Evolutionary conservation across 2,797 vertebrate species (phyloP), one percentile per base, ranked within the genome.

Genomic region (Kryptopterus vitreolus): DNA sequence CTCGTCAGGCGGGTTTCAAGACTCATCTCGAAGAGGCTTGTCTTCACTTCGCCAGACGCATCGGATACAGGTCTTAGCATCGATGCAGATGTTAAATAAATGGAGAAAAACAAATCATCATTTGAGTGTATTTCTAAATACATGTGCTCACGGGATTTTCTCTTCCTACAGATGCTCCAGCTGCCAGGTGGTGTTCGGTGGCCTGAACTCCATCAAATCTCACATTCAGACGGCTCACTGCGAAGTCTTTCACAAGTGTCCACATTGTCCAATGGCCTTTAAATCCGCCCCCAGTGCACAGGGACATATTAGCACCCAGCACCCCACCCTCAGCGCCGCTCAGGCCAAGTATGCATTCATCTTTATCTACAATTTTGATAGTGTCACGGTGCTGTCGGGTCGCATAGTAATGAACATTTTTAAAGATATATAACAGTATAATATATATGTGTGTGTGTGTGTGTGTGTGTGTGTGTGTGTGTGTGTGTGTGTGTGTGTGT

Each of bases 181-280:
- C 87, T 99, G 98, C 52, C 92, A 96, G 0, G 96, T 99, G 83
- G 97, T 99, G 70, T 99, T 98, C 0, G 98, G 97, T 0, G 96
- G 97, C 0, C 92, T 97, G 61, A 98, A 96, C 86, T 98, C 97
- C 0, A 97, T 99, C 86, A 99, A 99, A 85, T 96, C 97, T 35
- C 97, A 99, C 91, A 98, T 99, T 89, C 97, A 99, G 86, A 94
- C 96, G 0, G 95, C 95, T 1, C 98, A 99, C 88, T 99, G 98
- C 12, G 97, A 99, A 86, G 94, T 97, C 80, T 99, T 99, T 89
- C 96, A 99, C 86, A 99, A 99, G 89, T 99, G 98, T 84, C 97
- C 97, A 83, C 95, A 94, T 88, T 99, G 98, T 76, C 98, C 97
- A 81, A 99, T 99, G 98, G 98, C 98, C 7, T 99, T 99, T 90